Percentiles rank a stretch among this genome's conserved stretches.
Conservation (phyloP, 2,888 invertebrate species). For the Hydrotaea diabolus region DNA sequence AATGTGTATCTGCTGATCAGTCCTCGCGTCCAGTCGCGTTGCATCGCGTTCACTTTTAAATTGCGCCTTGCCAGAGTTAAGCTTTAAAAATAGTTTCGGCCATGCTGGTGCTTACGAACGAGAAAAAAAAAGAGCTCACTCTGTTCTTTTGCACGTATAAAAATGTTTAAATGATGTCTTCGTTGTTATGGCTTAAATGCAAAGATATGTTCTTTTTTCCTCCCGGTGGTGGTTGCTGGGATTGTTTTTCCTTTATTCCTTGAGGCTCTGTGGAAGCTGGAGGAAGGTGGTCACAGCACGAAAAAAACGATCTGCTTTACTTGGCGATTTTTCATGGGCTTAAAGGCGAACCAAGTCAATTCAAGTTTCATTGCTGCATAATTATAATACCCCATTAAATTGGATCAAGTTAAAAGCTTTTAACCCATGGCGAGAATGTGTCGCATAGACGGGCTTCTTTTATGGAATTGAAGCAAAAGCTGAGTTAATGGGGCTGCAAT, state of each 20-base stretch:
- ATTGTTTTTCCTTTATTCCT: conserved; percentile 22
- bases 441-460: too few relatives aligned
- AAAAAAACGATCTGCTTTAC: neutral
- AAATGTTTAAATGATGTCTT: conserved; percentile 43
- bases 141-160: conserved; percentile 15
- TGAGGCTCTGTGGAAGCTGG: neutral
- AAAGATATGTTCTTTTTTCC: conserved; percentile 28
- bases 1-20: conserved; percentile 8
- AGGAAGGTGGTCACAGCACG: neutral
- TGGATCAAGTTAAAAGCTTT: conserved; percentile 65
- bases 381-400: conserved; percentile 78
- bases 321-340: conserved; percentile 67
- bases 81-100: conserved; percentile 13
- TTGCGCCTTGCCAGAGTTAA: neutral
- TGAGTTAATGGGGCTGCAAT: too few relatives aligned
- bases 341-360: conserved; percentile 59
- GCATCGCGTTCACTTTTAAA: neutral
- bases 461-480: too few relatives aligned
- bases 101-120: neutral
- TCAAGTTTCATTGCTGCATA: conserved; percentile 71
- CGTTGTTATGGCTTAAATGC: conserved; percentile 52
- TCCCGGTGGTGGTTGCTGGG: neutral
- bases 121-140: neutral
- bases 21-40: neutral
- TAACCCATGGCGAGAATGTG: conserved; percentile 42